phyloP scores from a whole-genome alignment of 2,888 invertebrate species.

The Alcis repandata region DNA sequence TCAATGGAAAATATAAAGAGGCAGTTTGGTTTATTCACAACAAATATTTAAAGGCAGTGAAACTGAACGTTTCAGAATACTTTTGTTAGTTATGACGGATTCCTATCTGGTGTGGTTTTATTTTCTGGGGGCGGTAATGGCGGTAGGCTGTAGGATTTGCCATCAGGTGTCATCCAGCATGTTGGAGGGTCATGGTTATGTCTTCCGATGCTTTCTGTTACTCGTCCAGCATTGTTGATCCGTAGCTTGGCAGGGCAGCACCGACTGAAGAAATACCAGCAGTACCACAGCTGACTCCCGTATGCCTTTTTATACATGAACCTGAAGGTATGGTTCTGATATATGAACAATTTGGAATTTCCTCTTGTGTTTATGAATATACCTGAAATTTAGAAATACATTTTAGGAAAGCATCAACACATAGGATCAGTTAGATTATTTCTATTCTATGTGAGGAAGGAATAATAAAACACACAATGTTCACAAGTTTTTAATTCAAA shows the following conservation, averaged over 20 bases:
- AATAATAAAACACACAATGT: slow-evolving; percentile 57
- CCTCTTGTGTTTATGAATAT: slow-evolving; percentile 84
- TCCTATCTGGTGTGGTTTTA: slow-evolving; percentile 48
- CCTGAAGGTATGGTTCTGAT: slow-evolving; percentile 83
- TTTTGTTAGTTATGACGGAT: slow-evolving; percentile 56
- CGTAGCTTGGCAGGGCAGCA: slow-evolving; percentile 81
- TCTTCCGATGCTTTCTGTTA: slow-evolving; percentile 79
- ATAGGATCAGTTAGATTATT: neutral
- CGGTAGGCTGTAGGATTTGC: slow-evolving; percentile 79
- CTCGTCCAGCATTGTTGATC: slow-evolving; percentile 79
- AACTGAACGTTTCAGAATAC: slow-evolving; percentile 57
- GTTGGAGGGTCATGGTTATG: slow-evolving; percentile 83
- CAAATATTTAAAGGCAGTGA: slow-evolving; percentile 37
- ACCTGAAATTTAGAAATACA: slow-evolving; percentile 69
- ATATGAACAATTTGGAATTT: slow-evolving; percentile 82
- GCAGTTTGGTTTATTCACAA: slow-evolving; percentile 56
- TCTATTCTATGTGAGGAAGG: slow-evolving; percentile 43
- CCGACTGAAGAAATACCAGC: slow-evolving; percentile 83
- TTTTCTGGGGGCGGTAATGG: slow-evolving; percentile 67
- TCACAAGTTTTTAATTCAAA: neutral
- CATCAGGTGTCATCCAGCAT: slow-evolving; percentile 84
- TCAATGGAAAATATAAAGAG: slow-evolving; percentile 58
- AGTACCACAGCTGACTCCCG: slow-evolving; percentile 84
- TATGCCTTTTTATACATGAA: slow-evolving; percentile 84
- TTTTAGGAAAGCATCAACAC: slow-evolving; percentile 32